Evolutionary conservation across 1,140 invertebrate species (phyloP), one percentile per base, ranked within the genome.

Genomic region (Brachionus koreanus): DNA sequence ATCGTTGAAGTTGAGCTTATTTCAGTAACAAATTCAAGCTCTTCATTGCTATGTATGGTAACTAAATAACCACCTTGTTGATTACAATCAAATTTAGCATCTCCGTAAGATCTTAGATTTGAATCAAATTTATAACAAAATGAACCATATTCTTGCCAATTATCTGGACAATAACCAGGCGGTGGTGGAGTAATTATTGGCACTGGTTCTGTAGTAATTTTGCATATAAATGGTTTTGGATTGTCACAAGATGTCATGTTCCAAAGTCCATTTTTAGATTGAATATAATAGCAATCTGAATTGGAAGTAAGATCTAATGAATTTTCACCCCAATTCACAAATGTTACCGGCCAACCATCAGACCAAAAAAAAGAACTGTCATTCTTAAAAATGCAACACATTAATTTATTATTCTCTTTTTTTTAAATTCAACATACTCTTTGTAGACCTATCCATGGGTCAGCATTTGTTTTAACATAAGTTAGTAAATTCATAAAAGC

Each of bases 21-120:
- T 61, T n/a, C 16, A 13, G 23, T 6, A 23, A 79, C 16, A 65
- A 63, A 79, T 79, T 79, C 49, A 79, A 61, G 49, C 9, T 79
- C 76, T 79, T 79, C 25, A 23, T 43, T 23, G 25, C 39, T 61
- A 43, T 37, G 49, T 39, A 79, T 65, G 10, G 35, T 79, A 12
- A 43, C 35, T 42, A 79, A 33, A 65, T 61, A 65, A 33, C 9
- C 49, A 0, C 76, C 76, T 37, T 79, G 19, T 79, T 79, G 76
- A 16, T 61, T 23, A 19, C 76, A 79, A 23, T 79, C 76, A 65
- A 79, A 61, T 43, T 79, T 79, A 65, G 76, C 76, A 57, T 79
- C 76, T 10, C 49, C 49, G 61, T 16, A 65, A 19, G 76, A 79
- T 57, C 76, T 57, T 25, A 37, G 35, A 57, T 39, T 65, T 12